Evolutionary conservation across 2,797 vertebrate species (phyloP).

Genomic region (Pampus argenteus): DNA sequence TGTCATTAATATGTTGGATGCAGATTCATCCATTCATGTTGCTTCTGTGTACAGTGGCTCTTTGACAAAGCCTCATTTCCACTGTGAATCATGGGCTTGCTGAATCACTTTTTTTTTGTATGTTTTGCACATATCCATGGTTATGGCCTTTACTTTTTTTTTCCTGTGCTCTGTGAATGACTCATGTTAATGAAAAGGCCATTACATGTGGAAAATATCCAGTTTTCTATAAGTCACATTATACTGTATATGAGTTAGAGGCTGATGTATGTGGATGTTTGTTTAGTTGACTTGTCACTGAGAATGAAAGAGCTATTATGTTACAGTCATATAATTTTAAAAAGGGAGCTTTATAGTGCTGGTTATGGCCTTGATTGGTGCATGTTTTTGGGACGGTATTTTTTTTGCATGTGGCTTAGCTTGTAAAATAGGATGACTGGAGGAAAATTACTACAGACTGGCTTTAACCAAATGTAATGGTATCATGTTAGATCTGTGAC

Average conservation of each 20-base stretch:
- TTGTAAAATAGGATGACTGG: conserved; percentile 49
- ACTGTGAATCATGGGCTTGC: conserved; percentile 78
- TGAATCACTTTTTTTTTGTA: conserved; percentile 67
- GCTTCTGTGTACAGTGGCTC: conserved; percentile 50
- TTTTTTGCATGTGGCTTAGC: conserved; percentile 72
- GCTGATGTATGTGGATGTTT: conserved; percentile 46
- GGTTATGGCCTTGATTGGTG: conserved; percentile 51
- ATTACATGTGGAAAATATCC: conserved; percentile 57
- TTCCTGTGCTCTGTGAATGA: conserved; percentile 57
- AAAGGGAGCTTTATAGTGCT: neutral
- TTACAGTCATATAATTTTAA: neutral
- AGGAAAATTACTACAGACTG: conserved; percentile 43
- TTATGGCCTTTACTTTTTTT: conserved; percentile 47
- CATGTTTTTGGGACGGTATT: too few relatives aligned
- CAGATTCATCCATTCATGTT: conserved; percentile 52
- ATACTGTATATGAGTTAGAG: conserved; percentile 55
- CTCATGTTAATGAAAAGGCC: conserved; percentile 50
- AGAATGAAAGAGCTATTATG: conserved; percentile 56
- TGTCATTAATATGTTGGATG: conserved; percentile 44
- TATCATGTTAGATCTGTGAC: conserved; percentile 66
- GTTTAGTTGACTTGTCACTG: conserved; percentile 44
- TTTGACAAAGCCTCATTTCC: conserved; percentile 70
- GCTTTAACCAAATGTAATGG: conserved; percentile 43
- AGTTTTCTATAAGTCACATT: conserved; percentile 50
- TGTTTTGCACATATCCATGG: conserved; percentile 79